Evolutionary conservation across 2,888 invertebrate genomes (phyloP).

Genomic region (Napeogenes inachia): DNA sequence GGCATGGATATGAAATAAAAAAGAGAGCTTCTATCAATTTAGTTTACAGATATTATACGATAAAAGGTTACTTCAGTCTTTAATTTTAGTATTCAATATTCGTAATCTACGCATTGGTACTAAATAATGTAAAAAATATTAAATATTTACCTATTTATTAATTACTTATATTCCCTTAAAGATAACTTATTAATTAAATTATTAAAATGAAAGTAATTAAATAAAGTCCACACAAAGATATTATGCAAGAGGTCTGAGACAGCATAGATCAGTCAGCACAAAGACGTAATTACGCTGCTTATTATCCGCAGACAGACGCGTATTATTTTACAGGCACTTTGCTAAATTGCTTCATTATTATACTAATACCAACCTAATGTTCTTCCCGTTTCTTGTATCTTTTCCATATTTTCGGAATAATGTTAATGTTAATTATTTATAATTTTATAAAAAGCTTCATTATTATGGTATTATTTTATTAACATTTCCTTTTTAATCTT

Average conservation of each 20-base stretch:
- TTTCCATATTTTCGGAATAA: constrained; percentile 8
- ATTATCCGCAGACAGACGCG: constrained; percentile 13
- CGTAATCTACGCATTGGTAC: no score
- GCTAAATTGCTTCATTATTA: constrained; percentile 17
- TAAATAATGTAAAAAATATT: no score
- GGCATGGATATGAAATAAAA: neutral
- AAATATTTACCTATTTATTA: no score
- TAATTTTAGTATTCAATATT: no score
- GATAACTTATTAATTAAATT: neutral
- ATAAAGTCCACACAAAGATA: neutral
- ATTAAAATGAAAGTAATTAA: neutral
- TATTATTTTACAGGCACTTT: constrained; percentile 22
- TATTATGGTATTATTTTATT: neutral
- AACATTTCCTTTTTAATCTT: neutral
- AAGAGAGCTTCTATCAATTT: neutral
- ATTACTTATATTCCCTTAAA: no score
- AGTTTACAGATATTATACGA: neutral
- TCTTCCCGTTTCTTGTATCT: constrained; percentile 7
- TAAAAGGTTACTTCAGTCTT: neutral
- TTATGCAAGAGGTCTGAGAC: neutral
- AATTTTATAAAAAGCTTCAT: neutral
- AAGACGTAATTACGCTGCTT: constrained; percentile 18
- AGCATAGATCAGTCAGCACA: constrained; percentile 8
- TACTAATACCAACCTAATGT: constrained; percentile 8
- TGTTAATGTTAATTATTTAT: neutral